Base-by-base conservation (phyloP, 1,140 invertebrate genomes). In the Oncopeltus fasciatus region DNA sequence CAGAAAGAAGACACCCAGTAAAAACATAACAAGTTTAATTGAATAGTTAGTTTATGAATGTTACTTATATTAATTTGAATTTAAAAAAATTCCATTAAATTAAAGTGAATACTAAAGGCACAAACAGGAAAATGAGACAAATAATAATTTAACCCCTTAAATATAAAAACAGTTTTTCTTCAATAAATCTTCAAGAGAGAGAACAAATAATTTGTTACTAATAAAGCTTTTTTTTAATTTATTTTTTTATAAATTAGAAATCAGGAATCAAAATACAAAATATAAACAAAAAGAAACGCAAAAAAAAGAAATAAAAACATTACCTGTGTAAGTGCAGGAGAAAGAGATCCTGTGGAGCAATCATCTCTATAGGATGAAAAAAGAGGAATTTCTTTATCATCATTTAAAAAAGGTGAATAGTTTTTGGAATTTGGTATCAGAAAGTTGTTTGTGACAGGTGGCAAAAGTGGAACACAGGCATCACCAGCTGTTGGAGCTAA, bases 401-500 rank as follows among this genome's bases (percentile, higher is more conserved):
- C 69, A 67, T 28, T 62, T n/a, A 43, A 33, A 14, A 60, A 53
- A 20, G 59, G 63, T 9, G 9, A 28, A 24, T 31, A 47, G 26
- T 29, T 38, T 2, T 38, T 28, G 16, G 56, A 28, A n/a, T n/a
- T n/a, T n/a, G n/a, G n/a, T n/a, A n/a, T n/a, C 16, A 57, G 11
- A 18, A 57, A 2, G 5, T 59, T 14, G 29, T 59, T 24, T 31
- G 24, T 84, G 64, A 88, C 84, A 64, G 69, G 67, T 29, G 73
- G 65, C 62, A 84, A 81, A 60, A 89, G 74, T 16, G 87, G 87
- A 31, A 95, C 86, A 74, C 88, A 92, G n/a, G 83, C 84, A 71
- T 92, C 90, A 57, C 90, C 90, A 64, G 89, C 85, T 9, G 84
- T 88, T 33, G 90, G 90, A 59, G 92, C 90, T 72, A 95, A 82